These are phyloP conservation scores for Pitangus sulphuratus DNA, from an alignment of 2,797 vertebrate genomes.

Conservation along the genomic window DNA sequence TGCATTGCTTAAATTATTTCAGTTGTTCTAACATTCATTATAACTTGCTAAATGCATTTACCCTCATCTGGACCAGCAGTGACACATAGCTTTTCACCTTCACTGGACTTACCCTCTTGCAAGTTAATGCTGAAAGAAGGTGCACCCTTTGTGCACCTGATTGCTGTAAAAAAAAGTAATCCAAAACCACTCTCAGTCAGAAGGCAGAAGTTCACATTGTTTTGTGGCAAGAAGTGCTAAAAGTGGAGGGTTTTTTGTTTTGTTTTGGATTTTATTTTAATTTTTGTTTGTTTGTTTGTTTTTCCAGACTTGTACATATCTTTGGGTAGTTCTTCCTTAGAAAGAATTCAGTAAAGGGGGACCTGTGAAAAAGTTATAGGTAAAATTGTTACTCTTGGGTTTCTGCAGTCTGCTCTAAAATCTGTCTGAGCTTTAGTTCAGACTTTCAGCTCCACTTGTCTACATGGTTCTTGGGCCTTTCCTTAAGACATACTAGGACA, in stretches of 20 bases:
- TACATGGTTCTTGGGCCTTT: neutral
- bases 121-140: neutral
- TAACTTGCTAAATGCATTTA: neutral
- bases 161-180: neutral
- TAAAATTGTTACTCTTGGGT: neutral
- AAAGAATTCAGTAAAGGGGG: neutral
- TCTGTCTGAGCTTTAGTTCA: neutral
- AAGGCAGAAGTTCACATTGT: neutral
- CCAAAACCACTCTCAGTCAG: neutral
- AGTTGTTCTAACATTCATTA: neutral
- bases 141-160: neutral
- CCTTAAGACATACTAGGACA: neutral
- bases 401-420: neutral
- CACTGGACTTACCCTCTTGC: neutral
- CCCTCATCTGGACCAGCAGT: neutral
- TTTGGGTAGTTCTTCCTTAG: neutral
- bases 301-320: rapidly evolving
- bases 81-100: neutral
- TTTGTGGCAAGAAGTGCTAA: neutral
- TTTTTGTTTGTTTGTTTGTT: no score
- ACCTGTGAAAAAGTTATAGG: neutral
- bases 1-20: neutral
- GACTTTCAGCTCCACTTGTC: neutral
- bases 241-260: neutral
- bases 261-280: no score